These are phyloP conservation scores for Pandemis cinnamomeana DNA, from an alignment of 2,888 invertebrate species.

Conservation along the genomic window DNA sequence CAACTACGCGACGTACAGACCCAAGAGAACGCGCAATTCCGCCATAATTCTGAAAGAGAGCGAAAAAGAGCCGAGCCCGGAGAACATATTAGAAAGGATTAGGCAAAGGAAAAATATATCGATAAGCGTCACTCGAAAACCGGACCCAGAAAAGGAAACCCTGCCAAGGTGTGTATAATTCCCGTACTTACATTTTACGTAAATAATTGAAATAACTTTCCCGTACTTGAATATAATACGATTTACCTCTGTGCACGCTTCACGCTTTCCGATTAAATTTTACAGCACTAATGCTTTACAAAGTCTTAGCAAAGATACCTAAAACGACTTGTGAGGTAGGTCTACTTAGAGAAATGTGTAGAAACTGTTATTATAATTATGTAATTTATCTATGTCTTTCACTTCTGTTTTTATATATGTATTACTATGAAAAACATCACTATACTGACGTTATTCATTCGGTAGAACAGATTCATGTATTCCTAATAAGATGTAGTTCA, in stretches of 20 bases:
- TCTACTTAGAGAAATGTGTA: slow-evolving; percentile 22
- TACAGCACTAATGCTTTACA: slow-evolving; percentile 80
- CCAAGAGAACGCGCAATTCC: slow-evolving; percentile 78
- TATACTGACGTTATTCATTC: slow-evolving; percentile 27
- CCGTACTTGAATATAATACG: slow-evolving; percentile 69
- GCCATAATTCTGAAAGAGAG: slow-evolving; percentile 81
- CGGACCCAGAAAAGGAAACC: slow-evolving; percentile 73
- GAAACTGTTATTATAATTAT: slow-evolving; percentile 23
- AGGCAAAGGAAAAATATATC: slow-evolving; percentile 80
- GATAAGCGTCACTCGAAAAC: slow-evolving; percentile 79
- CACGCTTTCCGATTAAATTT: slow-evolving; percentile 78
- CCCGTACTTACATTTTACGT: slow-evolving; percentile 69
- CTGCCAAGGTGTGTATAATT: slow-evolving; percentile 79
- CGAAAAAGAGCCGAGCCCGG: slow-evolving; percentile 80
- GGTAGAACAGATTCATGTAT: slow-evolving; percentile 27
- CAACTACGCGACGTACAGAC: slow-evolving; percentile 80
- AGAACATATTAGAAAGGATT: slow-evolving; percentile 81
- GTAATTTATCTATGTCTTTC: slow-evolving; percentile 27
- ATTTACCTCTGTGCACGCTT: slow-evolving; percentile 82
- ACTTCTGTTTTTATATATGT: slow-evolving; percentile 34
- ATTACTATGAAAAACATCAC: slow-evolving; percentile 26
- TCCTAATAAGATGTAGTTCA: slow-evolving; percentile 30
- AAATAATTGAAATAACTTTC: slow-evolving; percentile 81
- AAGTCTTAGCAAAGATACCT: slow-evolving; percentile 55
- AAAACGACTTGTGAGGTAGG: slow-evolving; percentile 23